Base-by-base conservation (phyloP, 2,888 invertebrate genomes). In the Cordilura impudica region DNA sequence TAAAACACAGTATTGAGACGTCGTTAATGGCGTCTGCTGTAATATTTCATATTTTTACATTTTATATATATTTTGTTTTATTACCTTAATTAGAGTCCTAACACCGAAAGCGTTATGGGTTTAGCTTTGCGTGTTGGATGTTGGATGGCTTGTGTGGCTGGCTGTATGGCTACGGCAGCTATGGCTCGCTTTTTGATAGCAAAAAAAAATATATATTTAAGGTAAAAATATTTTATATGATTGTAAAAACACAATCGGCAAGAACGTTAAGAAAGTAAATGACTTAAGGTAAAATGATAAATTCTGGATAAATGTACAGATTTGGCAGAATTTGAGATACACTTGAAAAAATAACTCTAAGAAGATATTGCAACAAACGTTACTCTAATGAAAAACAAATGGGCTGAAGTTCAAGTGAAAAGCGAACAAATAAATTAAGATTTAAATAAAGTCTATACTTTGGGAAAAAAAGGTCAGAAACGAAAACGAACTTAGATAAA, bases 21-120 rank as follows among this genome's bases (percentile, higher is more conserved):
- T 65, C 47, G 49, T 58, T 65, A 73, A 73, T 73, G 72, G 65
- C 65, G 65, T 58, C 65, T 58, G 65, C 72, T 49, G 29, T 19
- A 56, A 58, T 58, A 73, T 65, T 73, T 73, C 35, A 72, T 73
- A 65, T 29, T 51, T 26, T 23, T 70, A 39, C 39, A 12, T 53
- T n/a, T 53, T 66, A 16, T 31, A 6, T 16, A 35, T 51, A 23
- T 63, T 35, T n/a, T 19, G 35, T 49, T 72, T 65, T 73, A 51
- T 65, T 58, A 39, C 47, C 72, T 65, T 65, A 72, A 72, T 72
- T 56, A 65, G 63, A 72, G 72, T 72, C 56, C 65, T 39, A 39
- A 65, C 63, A 56, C 65, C 19, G n/a, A n/a, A 47, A 65, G 12
- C 31, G 54, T 49, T 49, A 73, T 58, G 7, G 18, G 29, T 58